These are phyloP conservation scores for Aphaenogaster rudis DNA, from an alignment of 1,140 invertebrate genomes.

Conservation along the genomic window DNA sequence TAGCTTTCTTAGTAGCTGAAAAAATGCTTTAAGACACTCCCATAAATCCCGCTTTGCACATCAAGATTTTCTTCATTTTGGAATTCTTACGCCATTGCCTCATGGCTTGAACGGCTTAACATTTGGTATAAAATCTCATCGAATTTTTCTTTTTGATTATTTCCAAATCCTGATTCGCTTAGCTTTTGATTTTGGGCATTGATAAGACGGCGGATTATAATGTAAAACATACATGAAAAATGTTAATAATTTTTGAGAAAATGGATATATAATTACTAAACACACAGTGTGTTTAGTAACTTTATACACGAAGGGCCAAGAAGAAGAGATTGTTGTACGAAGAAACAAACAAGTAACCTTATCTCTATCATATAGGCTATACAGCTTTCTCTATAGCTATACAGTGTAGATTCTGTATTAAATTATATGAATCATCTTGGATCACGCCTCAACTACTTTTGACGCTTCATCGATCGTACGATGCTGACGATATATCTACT, in stretches of 20 bases:
- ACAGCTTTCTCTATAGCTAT: slow-evolving; percentile 9
- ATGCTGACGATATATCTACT: neutral
- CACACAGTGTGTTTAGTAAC: neutral
- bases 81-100: neutral
- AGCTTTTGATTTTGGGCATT: neutral
- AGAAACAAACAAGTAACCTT: slow-evolving; percentile 21
- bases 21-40: neutral
- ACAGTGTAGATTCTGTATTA: slow-evolving; percentile 65
- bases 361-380: slow-evolving; percentile 20
- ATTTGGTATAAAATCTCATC: slow-evolving; percentile 18
- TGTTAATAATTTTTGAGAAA: slow-evolving; percentile 32
- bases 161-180: neutral
- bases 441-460: slow-evolving; percentile 72
- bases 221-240: neutral
- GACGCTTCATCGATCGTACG: slow-evolving; percentile 62
- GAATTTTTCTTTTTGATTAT: neutral
- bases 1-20: neutral
- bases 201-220: slow-evolving; percentile 9
- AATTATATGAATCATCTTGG: slow-evolving; percentile 76
- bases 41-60: neutral
- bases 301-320: slow-evolving; percentile 49
- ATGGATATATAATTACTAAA: neutral
- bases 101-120: neutral
- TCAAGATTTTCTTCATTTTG: slow-evolving; percentile 17
- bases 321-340: neutral